phyloP scores from a whole-genome alignment of 1,140 invertebrate species.

The Caenorhabditis briggsae region DNA sequence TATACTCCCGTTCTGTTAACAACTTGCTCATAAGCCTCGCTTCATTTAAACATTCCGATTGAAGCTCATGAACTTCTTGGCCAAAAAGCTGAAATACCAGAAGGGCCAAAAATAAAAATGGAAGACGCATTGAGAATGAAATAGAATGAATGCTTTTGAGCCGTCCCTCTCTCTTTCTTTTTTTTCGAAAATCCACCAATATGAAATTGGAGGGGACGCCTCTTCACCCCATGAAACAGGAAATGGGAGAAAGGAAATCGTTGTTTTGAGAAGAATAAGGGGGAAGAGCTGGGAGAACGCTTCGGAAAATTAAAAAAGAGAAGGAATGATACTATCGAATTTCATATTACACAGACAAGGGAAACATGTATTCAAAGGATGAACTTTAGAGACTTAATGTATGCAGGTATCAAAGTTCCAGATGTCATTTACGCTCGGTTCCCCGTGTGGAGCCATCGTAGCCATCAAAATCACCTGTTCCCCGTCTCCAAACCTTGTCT shows the following conservation, averaged over 20 bases:
- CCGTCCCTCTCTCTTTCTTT: neutral
- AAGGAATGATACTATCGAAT: slow-evolving; percentile 19
- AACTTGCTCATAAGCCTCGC: slow-evolving; percentile 20
- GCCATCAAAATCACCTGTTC: too few relatives aligned
- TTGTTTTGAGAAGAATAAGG: slow-evolving; percentile 5
- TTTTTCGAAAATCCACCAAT: slow-evolving; percentile 30
- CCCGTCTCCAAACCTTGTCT: too few relatives aligned
- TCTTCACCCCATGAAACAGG: slow-evolving; percentile 33
- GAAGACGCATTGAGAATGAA: slow-evolving; percentile 9
- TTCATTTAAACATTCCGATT: slow-evolving; percentile 45
- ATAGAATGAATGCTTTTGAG: slow-evolving; percentile 33
- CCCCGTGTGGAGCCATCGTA: neutral
- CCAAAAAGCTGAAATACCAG: neutral
- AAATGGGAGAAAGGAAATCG: slow-evolving; percentile 31
- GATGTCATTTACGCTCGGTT: neutral
- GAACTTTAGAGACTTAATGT: neutral
- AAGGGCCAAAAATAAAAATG: neutral
- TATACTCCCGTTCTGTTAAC: slow-evolving; percentile 18
- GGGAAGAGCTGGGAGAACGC: neutral
- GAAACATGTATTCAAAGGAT: neutral
- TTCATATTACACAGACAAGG: neutral
- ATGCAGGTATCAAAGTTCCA: neutral
- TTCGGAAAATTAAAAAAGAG: neutral
- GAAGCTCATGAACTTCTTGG: slow-evolving; percentile 24
- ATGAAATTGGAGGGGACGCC: neutral